These are phyloP conservation scores for Sardina pilchardus DNA, from an alignment of 2,113 vertebrate species.

Conservation along the genomic window DNA sequence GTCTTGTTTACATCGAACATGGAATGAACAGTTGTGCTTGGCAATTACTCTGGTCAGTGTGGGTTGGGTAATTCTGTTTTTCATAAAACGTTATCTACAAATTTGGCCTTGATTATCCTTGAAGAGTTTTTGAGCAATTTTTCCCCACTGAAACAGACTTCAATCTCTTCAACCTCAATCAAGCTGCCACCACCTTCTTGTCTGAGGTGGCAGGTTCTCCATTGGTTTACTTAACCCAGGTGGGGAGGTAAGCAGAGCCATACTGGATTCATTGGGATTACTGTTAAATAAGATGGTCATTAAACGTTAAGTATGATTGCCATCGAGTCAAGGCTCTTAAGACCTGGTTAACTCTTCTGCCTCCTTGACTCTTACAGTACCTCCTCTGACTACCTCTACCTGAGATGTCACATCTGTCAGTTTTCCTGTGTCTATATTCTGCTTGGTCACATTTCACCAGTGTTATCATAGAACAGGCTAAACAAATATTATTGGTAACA, in stretches of 20 bases:
- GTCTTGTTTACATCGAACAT: too few species aligned
- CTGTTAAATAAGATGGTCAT: constrained; percentile 28
- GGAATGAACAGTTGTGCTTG: too few species aligned
- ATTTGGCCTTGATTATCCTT: too few species aligned
- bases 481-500: too few species aligned
- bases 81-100: too few species aligned
- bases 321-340: constrained; percentile 20
- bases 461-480: too few species aligned
- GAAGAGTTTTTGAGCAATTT: too few species aligned
- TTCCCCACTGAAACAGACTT: background rate
- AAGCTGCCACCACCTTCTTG: background rate
- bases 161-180: background rate
- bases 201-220: background rate
- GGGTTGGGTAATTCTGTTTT: too few species aligned
- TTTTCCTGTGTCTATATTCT: background rate
- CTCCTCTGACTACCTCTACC: background rate
- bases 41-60: too few species aligned
- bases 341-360: background rate
- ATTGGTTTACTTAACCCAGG: background rate
- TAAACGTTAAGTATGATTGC: constrained; percentile 30
- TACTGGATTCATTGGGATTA: constrained; percentile 25
- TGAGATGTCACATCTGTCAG: background rate
- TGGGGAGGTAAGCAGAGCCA: background rate
- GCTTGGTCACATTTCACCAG: too few species aligned
- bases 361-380: background rate